Base-by-base conservation (phyloP, 2,888 invertebrate genomes). In the Nineta flava region DNA sequence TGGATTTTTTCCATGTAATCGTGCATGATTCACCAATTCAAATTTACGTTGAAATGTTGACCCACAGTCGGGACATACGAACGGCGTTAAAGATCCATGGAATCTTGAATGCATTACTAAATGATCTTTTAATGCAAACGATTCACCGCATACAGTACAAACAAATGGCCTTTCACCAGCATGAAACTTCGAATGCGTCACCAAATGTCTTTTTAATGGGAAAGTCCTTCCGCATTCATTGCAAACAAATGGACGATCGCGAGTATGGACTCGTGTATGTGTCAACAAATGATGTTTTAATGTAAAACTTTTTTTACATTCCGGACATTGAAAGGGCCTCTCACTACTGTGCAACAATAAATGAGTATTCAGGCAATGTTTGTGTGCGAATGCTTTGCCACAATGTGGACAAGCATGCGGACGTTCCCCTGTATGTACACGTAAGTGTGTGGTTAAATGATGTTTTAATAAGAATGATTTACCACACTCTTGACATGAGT, bases 31-130 rank as follows among this genome's bases (percentile, higher is more conserved):
- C 45, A 87, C 87, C 56, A 87, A 71, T 65, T 87, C 87, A 69
- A 87, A 87, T 73, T 87, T 87, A 54, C 87, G 74, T 51, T 86
- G 82, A 69, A 87, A 87, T 52, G 86, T 84, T 48, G 81, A 82
- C 17, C 87, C 86, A 62, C 96, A 96, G 62, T 90, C 90, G 49
- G 83, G 79, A 67, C 96, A 96, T 57, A 85, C 85, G 70, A 94
- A 96, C 10, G 96, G 95, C 60, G 92, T 88, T 60, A 94, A 80
- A 7, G 95, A 95, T n/a, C 92, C 93, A 68, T 94, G 93, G 69
- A 92, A 92, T 54, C 92, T 72, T 52, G 87, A 78, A 70, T 92
- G 91, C 72, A 90, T 91, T 58, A 64, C 72, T 46, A 92, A 76
- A 63, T 92, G 91, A 65, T 92, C 91, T 63, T 90, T 81, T 55